phyloP scores from a whole-genome alignment of 1,140 invertebrate genomes.

The Euura lappo region DNA sequence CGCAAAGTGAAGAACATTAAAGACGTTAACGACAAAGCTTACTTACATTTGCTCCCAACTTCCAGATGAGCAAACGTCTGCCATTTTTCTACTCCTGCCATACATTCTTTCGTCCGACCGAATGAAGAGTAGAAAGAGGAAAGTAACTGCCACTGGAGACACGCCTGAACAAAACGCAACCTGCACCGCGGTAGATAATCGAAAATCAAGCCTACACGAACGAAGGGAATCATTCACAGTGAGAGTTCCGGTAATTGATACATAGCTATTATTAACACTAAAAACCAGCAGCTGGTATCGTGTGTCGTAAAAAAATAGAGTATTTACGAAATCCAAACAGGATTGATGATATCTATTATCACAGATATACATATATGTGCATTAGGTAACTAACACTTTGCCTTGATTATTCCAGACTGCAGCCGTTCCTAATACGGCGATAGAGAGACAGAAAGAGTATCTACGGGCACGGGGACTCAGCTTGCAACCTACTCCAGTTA shows the following conservation, averaged over 20 bases:
- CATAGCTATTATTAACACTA: too few relatives aligned
- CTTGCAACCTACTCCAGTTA: too few relatives aligned
- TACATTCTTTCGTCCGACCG: neutral
- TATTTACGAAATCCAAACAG: neutral
- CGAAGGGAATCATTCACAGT: neutral
- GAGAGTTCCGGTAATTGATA: neutral
- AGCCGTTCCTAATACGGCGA: too few relatives aligned
- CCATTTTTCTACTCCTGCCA: neutral
- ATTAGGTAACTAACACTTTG: too few relatives aligned
- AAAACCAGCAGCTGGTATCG: neutral
- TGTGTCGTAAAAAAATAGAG: neutral
- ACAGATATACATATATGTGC: too few relatives aligned
- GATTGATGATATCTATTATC: too few relatives aligned
- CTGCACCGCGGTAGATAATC: neutral
- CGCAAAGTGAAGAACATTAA: neutral
- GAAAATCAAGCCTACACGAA: neutral
- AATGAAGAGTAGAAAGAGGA: neutral
- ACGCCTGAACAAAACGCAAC: neutral
- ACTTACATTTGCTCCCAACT: neutral
- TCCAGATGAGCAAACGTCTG: neutral
- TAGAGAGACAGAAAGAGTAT: too few relatives aligned
- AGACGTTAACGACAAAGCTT: neutral
- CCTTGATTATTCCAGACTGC: too few relatives aligned
- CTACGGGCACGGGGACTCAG: too few relatives aligned
- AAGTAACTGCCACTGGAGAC: neutral